These are phyloP conservation scores for Nannospalax galili DNA, from an alignment of 2,113 vertebrate genomes.

Conservation along the genomic window DNA sequence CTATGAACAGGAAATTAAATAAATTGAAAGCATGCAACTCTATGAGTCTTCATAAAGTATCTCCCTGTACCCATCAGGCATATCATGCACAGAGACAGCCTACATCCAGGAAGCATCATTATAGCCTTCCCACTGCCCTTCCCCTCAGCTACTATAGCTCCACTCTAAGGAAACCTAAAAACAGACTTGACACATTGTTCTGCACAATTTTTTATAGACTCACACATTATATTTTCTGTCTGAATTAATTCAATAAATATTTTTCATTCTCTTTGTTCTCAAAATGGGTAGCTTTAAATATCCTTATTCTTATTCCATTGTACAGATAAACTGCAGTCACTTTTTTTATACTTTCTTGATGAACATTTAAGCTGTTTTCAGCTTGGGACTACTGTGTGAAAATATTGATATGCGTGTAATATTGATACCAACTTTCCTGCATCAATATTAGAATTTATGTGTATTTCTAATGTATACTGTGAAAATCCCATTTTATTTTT, in stretches of 20 bases:
- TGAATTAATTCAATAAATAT: not conserved
- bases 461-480: not conserved
- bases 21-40: not conserved
- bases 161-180: not conserved
- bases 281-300: constrained; percentile 9
- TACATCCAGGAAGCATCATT: not conserved
- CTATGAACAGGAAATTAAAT: not conserved
- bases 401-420: not conserved
- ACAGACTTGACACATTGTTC: not conserved
- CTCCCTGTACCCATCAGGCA: not conserved
- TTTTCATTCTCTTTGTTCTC: not conserved
- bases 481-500: not conserved
- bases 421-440: not conserved
- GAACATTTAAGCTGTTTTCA: not conserved
- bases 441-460: not conserved
- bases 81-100: not conserved
- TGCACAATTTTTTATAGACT: not conserved
- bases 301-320: not conserved
- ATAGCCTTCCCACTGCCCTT: fast-evolving
- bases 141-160: not conserved
- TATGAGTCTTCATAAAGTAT: not conserved
- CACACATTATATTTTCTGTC: not conserved
- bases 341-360: not conserved
- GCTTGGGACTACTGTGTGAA: not conserved
- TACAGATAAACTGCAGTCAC: not conserved